Conservation (phyloP, 1,140 invertebrate genomes). For the Lasaia peninsularis region DNA sequence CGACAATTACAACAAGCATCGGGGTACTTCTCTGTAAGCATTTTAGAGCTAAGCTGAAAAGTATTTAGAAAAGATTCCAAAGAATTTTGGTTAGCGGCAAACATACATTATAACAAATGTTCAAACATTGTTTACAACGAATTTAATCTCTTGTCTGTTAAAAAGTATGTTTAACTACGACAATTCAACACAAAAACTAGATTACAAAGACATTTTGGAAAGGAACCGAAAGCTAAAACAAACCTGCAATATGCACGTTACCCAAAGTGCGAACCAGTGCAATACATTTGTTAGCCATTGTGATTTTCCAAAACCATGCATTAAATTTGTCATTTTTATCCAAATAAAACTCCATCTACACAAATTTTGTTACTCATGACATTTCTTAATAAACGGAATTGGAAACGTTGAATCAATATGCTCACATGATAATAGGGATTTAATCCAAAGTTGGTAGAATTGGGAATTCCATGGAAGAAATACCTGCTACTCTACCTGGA, state of each 20-base stretch:
- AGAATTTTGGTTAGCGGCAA: conserved; percentile 5
- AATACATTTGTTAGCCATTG: conserved; percentile 8
- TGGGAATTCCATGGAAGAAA: background rate
- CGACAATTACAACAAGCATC: conserved; percentile 11
- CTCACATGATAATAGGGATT: background rate
- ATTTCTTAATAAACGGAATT: conserved; percentile 6
- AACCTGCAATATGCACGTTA: conserved; percentile 10
- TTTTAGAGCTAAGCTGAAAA: conserved; percentile 10
- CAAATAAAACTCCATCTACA: conserved; percentile 1
- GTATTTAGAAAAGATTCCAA: conserved; percentile 9
- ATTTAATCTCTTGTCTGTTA: conserved; percentile 5
- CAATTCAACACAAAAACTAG: conserved; percentile 10
- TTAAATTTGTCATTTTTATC: conserved; percentile 3
- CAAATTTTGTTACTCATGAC: background rate
- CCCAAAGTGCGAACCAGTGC: conserved; percentile 10
- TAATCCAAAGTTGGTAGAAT: background rate
- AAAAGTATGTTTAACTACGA: conserved; percentile 12
- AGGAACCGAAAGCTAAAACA: conserved; percentile 11
- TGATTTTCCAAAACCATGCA: conserved; percentile 10
- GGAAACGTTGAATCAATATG: conserved; percentile 8
- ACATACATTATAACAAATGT: conserved; percentile 8
- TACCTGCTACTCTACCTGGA: conserved; percentile 7
- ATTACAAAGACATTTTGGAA: conserved; percentile 12
- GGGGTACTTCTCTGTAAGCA: conserved; percentile 11
- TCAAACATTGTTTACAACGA: background rate